A percentile compares a stretch with the other conserved stretches of the same genome.
Evolutionary conservation across 2,797 vertebrate genomes (phyloP).

Genomic region (Gallinago solitaria): DNA sequence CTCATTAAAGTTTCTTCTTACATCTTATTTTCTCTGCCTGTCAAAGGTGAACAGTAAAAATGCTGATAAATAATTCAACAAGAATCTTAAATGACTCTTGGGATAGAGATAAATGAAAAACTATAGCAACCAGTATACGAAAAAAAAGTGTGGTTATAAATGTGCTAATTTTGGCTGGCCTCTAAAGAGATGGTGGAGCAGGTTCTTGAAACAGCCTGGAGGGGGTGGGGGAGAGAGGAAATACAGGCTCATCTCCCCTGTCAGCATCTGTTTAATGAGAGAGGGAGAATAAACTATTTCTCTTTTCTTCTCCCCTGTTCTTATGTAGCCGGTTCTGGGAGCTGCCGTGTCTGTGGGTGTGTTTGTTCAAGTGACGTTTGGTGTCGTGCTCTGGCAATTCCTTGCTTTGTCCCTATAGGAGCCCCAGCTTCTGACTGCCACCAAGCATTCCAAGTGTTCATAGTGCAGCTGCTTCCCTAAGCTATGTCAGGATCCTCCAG

Average conservation of each 20-base stretch:
- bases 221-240: neutral
- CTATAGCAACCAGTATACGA: neutral
- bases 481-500: neutral
- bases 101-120: slow-evolving; percentile 43
- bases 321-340: neutral
- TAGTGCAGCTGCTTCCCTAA: neutral
- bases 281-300: neutral
- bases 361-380: neutral
- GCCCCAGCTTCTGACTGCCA: neutral
- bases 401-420: neutral
- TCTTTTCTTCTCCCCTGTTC: neutral
- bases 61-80: slow-evolving; percentile 46
- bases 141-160: slow-evolving; percentile 9
- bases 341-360: neutral
- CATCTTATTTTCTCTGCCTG: slow-evolving; percentile 50
- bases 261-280: neutral
- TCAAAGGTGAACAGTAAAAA: slow-evolving; percentile 59
- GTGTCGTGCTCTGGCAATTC: neutral
- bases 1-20: slow-evolving; percentile 46
- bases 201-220: neutral
- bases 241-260: neutral
- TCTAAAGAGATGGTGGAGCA: neutral
- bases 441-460: neutral
- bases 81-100: slow-evolving; percentile 13
- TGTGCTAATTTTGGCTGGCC: slow-evolving; percentile 27